These are phyloP conservation scores for Eolophus roseicapilla DNA, from an alignment of 2,113 vertebrate genomes.

Conservation along the genomic window DNA sequence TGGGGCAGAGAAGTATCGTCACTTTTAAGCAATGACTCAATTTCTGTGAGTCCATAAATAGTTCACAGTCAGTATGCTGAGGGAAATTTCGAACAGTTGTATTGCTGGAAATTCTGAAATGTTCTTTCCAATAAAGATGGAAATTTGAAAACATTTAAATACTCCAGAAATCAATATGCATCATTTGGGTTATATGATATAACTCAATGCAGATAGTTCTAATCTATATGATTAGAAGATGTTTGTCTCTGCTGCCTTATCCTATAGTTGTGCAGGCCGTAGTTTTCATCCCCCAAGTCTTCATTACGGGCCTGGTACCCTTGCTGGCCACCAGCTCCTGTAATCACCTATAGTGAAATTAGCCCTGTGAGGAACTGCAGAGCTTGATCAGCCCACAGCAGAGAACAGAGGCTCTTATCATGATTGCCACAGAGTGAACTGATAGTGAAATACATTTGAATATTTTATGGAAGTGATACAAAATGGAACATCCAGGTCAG, in stretches of 20 bases:
- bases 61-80: neutral
- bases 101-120: neutral
- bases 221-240: neutral
- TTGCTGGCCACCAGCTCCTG: neutral
- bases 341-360: neutral
- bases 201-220: neutral
- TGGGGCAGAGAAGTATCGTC: neutral
- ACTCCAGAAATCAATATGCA: neutral
- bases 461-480: neutral
- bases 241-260: neutral
- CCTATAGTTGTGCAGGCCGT: neutral
- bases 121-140: neutral
- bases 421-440: neutral
- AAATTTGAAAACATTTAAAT: neutral
- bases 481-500: neutral
- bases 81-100: neutral
- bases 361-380: neutral
- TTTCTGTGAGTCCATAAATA: neutral
- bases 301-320: fast-evolving
- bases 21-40: neutral
- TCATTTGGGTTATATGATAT: neutral
- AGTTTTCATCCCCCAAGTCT: neutral
- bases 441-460: neutral
- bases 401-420: neutral
- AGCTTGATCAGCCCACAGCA: neutral